phyloP scores from a whole-genome alignment of 2,888 invertebrate species.

The Anthoptus insignis region DNA sequence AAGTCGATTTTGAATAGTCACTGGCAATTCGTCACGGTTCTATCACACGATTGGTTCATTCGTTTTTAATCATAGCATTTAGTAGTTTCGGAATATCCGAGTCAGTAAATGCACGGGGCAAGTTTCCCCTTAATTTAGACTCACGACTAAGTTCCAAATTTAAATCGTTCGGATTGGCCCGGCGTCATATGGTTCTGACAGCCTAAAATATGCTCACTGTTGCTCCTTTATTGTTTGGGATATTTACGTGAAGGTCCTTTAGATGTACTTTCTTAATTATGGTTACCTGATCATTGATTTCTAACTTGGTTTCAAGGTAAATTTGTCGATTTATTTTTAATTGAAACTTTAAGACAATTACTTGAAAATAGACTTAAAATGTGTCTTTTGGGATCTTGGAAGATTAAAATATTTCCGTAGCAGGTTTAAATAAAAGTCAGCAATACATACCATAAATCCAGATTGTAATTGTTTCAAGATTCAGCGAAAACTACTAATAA shows the following conservation, averaged over 20 bases:
- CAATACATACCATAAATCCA: background rate
- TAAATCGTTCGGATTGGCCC: slow-evolving; percentile 59
- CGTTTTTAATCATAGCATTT: slow-evolving; percentile 48
- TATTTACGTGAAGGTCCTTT: slow-evolving; percentile 7
- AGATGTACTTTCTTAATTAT: background rate
- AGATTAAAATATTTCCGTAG: too few species aligned
- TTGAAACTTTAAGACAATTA: too few species aligned
- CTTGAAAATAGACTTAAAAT: too few species aligned
- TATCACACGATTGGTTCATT: slow-evolving; percentile 43
- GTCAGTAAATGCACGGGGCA: slow-evolving; percentile 55
- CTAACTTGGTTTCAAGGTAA: too few species aligned
- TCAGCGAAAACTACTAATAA: too few species aligned
- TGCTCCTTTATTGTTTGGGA: slow-evolving; percentile 45
- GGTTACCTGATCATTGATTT: slow-evolving; percentile 19
- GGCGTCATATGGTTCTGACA: slow-evolving; percentile 81
- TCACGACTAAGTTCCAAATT: slow-evolving; percentile 70
- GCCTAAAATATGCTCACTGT: slow-evolving; percentile 78
- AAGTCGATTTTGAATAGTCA: slow-evolving; percentile 46
- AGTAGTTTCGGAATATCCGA: slow-evolving; percentile 66
- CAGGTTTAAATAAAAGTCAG: too few species aligned
- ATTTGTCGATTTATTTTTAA: too few species aligned
- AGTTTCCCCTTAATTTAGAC: slow-evolving; percentile 76
- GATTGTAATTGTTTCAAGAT: too few species aligned
- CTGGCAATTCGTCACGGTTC: slow-evolving; percentile 52
- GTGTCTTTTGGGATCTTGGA: too few species aligned